Base-by-base conservation (phyloP, 2,113 vertebrate genomes). In the Leucopternis melanops region DNA sequence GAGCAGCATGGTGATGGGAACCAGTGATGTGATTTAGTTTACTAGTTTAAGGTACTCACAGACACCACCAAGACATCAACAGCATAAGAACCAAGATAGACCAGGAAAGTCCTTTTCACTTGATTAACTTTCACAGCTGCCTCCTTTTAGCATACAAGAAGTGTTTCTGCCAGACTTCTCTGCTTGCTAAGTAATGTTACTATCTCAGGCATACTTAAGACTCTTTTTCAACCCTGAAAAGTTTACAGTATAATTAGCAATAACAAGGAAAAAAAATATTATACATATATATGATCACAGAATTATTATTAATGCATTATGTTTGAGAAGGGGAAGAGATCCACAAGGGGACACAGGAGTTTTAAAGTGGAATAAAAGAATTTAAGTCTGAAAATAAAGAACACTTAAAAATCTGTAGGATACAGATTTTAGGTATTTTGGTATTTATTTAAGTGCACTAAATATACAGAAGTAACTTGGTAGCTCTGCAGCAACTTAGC, bases 251-350 rank as follows among this genome's bases (percentile, higher is more conserved):
- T 47, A 58, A 44, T 50, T 67, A 72, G 15, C 92, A 90, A 75
- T 42, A 66, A 16, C 2, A 45, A 25, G 3, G 1, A 4, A 10
- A 22, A 8, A 9, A 23, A 26, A 19, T 13, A 2, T 16, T 8
- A 16, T 32, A 36, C 8, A 15, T 8, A 14, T 19, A 42, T 20
- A 21, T 52, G 5, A 77, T 34, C 50, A 62, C 6, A 61, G 13
- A 67, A 70, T 65, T 61, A 66, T 66, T 87, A 47, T 42, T 85
- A 71, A 54, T 65, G 5, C 2, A 40, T 47, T 81, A 14, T 54
- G 36, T 70, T 61, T 83, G 36, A 77, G n/a, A 57, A 94, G 40
- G 6, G 15, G 32, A 94, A 88, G n/a, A 77, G 4, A 86, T 75
- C 5, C 11, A 54, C 21, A 71, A 47, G 18, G 13, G 2, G 6